Percentiles rank a stretch among this genome's conserved stretches.
Conservation (phyloP, 2,888 invertebrate genomes). For the Heteromyza rotundicornis region DNA sequence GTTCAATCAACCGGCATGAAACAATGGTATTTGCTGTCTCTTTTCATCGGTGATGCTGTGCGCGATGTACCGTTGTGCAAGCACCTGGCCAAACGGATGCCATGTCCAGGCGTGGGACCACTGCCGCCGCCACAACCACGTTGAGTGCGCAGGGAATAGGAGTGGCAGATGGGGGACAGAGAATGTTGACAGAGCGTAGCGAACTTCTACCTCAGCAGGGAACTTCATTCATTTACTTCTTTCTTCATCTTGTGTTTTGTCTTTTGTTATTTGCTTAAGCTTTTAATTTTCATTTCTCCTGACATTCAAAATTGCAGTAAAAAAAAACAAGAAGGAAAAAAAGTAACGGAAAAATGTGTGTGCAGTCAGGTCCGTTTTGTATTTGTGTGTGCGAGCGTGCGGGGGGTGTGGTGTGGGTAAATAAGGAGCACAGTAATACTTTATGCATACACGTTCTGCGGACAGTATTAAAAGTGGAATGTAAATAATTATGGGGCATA, state of each 20-base stretch:
- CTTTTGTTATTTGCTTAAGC: conserved; percentile 16
- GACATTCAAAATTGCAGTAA: conserved; percentile 5
- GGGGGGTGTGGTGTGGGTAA: not conserved
- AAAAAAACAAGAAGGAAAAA: not conserved
- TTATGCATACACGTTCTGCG: conserved; percentile 13
- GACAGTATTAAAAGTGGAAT: conserved; percentile 32
- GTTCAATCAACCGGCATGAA: conserved; percentile 75
- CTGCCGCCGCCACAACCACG: conserved; percentile 56
- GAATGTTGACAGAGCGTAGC: not conserved
- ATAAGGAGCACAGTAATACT: conserved; percentile 3
- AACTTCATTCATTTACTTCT: conserved; percentile 24
- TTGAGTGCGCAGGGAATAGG: too few species aligned
- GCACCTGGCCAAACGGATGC: conserved; percentile 76
- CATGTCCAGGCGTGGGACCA: conserved; percentile 63
- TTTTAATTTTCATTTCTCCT: conserved; percentile 21
- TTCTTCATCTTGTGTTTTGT: conserved; percentile 11
- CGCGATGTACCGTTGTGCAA: conserved; percentile 81
- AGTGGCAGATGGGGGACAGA: conserved; percentile 16
- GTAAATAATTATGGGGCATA: conserved; percentile 39
- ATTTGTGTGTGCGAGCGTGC: not conserved
- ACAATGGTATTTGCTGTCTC: conserved; percentile 83
- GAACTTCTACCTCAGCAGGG: conserved; percentile 3
- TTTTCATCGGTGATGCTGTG: conserved; percentile 85
- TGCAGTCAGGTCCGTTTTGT: not conserved
- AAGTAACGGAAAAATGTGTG: not conserved